Percentiles rank a stretch among this genome's conserved stretches.
These are phyloP conservation scores for Hirtodrosophila alboralis DNA, from an alignment of 2,888 invertebrate species.

Conservation along the genomic window DNA sequence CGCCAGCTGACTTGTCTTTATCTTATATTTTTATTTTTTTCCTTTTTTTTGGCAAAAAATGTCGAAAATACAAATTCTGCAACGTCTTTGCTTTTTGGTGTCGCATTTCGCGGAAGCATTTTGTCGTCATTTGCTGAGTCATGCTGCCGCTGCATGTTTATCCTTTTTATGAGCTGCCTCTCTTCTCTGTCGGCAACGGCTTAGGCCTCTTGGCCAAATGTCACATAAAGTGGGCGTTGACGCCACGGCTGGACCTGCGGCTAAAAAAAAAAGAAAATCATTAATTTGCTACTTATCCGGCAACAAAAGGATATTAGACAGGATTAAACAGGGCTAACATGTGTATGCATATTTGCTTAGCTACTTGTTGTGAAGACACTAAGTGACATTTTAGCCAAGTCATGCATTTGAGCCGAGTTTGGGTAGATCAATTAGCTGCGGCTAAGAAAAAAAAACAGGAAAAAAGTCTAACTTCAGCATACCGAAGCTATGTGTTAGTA, in stretches of 20 bases:
- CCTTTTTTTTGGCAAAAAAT: conserved; percentile 51
- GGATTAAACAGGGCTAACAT: conserved; percentile 47
- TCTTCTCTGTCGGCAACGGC: too few relatives aligned
- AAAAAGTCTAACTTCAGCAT: too few relatives aligned
- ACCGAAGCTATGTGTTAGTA: too few relatives aligned
- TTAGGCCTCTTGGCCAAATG: conserved; percentile 64
- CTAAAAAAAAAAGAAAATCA: conserved; percentile 69
- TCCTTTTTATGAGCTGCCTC: conserved; percentile 69
- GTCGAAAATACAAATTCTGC: conserved; percentile 50
- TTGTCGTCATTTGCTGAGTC: conserved; percentile 58
- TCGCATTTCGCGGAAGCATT: conserved; percentile 72
- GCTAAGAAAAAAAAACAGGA: too few relatives aligned
- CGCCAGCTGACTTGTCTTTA: conserved; percentile 65
- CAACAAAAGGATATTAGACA: conserved; percentile 45
- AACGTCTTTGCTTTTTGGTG: conserved; percentile 52
- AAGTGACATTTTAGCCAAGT: conserved; percentile 54
- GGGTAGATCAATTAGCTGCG: conserved; percentile 50
- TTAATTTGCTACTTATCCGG: conserved; percentile 74
- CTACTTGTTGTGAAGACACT: conserved; percentile 47
- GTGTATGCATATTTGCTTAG: conserved; percentile 55
- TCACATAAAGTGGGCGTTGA: conserved; percentile 72
- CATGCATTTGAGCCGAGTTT: conserved; percentile 28
- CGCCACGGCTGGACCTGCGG: conserved; percentile 13
- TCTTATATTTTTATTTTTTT: not conserved
- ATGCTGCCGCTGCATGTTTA: conserved; percentile 51